Percentiles rank a stretch among this genome's conserved stretches.
Conservation (phyloP, 2,797 vertebrate species). For the Pantherophis vulpinus region DNA sequence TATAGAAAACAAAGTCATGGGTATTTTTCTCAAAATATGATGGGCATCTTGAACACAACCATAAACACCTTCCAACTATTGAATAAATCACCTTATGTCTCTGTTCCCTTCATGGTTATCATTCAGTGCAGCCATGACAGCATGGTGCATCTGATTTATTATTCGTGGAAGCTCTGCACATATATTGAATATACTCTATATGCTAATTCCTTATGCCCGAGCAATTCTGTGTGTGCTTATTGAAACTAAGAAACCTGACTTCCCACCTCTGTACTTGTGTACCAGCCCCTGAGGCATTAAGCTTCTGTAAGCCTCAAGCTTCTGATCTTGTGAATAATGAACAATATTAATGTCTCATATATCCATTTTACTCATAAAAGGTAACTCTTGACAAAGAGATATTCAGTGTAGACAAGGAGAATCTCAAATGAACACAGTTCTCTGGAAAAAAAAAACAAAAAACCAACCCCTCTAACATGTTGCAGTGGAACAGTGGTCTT, state of each 20-base stretch:
- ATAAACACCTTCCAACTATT: not conserved
- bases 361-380: not conserved
- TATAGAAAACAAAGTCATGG: not conserved
- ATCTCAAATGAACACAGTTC: not conserved
- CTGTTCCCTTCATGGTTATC: conserved; percentile 1
- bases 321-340: conserved; percentile 21
- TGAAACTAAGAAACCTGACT: conserved; percentile 22
- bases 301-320: not conserved
- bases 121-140: conserved; percentile 14
- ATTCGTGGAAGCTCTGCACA: not conserved
- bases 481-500: not conserved
- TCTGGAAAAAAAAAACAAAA: not conserved
- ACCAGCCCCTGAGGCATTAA: not conserved
- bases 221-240: not conserved
- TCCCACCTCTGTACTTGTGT: conserved; percentile 10
- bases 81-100: not conserved
- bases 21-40: not conserved
- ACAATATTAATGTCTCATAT: conserved; percentile 5
- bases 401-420: not conserved
- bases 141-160: conserved; percentile 23
- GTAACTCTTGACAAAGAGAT: not conserved
- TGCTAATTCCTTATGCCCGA: conserved; percentile 22
- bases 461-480: not conserved
- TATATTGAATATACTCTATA: conserved; percentile 33
- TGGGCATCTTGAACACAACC: not conserved